Conservation (phyloP, 2,113 vertebrate species). For the Noturus placidus region DNA sequence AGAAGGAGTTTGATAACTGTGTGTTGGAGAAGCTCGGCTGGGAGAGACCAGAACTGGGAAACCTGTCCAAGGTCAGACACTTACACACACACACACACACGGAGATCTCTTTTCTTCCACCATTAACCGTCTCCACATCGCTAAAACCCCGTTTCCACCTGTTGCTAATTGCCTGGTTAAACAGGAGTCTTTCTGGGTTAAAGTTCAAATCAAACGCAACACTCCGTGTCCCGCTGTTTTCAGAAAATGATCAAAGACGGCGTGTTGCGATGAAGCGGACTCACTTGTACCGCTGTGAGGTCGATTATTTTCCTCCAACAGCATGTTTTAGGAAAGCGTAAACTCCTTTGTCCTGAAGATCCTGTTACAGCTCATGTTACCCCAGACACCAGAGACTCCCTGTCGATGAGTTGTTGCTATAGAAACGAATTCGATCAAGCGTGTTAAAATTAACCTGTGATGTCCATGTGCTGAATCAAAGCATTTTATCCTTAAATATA, state of each 20-base stretch:
- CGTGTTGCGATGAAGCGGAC: not conserved
- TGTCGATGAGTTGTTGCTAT: not conserved
- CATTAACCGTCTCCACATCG: not conserved
- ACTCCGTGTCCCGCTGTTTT: not conserved
- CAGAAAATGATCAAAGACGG: not conserved
- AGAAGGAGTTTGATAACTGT: conserved; percentile 88
- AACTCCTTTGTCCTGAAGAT: not conserved
- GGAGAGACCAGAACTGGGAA: conserved; percentile 87
- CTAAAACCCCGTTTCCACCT: not conserved
- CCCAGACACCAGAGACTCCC: not conserved
- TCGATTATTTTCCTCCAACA: not conserved
- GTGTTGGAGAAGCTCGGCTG: conserved; percentile 93
- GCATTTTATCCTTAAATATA: too few species aligned
- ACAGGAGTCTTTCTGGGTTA: too few species aligned
- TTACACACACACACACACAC: not conserved
- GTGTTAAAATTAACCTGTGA: not conserved
- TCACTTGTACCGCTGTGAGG: not conserved
- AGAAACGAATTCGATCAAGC: not conserved
- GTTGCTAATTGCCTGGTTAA: not conserved
- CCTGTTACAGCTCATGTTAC: not conserved
- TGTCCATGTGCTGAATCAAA: too few species aligned
- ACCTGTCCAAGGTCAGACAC: conserved; percentile 91
- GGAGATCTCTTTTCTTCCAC: too few species aligned
- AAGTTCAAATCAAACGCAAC: not conserved
- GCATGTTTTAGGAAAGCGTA: not conserved